phyloP scores from a whole-genome alignment of 92 coral and sea anemone species.

The Metridium senile region DNA sequence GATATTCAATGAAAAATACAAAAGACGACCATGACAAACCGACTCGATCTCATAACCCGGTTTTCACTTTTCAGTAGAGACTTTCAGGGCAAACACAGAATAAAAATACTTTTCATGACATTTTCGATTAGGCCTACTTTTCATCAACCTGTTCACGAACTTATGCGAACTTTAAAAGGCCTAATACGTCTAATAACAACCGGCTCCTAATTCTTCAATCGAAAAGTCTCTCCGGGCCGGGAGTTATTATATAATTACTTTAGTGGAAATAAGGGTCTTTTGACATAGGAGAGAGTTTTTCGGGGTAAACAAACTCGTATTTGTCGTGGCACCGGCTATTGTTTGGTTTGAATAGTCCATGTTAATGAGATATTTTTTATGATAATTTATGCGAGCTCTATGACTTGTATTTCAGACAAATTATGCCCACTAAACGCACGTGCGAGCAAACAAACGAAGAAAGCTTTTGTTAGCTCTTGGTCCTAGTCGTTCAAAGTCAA shows the following conservation, averaged over 20 bases:
- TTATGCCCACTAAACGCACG: constrained; percentile 1
- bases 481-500: neutral
- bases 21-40: neutral
- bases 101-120: neutral
- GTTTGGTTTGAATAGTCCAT: neutral
- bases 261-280: neutral
- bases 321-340: neutral
- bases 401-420: neutral
- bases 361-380: neutral
- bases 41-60: neutral
- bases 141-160: neutral
- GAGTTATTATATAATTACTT: neutral
- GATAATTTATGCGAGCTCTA: constrained; percentile 12
- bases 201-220: neutral
- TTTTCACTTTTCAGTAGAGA: too few species aligned
- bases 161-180: neutral
- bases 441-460: neutral
- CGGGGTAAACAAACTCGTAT: constrained; percentile 6
- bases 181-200: too few species aligned
- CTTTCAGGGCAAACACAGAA: too few species aligned
- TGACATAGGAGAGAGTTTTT: neutral
- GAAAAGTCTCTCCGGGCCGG: neutral
- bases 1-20: constrained; percentile 2
- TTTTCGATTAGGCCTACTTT: neutral
- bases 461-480: neutral